Evolutionary conservation across 2,888 invertebrate species (phyloP).

Genomic region (Orthonevra nobilis): DNA sequence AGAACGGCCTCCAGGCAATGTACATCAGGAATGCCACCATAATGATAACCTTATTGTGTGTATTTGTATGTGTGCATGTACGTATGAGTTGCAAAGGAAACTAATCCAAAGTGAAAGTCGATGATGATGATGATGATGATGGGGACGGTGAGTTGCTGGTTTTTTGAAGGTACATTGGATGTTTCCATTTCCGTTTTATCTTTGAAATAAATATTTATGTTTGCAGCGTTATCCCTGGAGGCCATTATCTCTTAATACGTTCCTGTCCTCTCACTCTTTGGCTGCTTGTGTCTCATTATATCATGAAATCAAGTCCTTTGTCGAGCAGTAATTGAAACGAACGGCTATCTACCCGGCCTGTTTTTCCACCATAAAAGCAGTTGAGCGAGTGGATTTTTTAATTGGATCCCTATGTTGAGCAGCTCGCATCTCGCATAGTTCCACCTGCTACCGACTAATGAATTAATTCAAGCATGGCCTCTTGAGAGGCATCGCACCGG

Average conservation of each 20-base stretch:
- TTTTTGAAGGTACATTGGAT: conserved; percentile 47
- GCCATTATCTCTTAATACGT: conserved; percentile 63
- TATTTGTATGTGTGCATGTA: conserved; percentile 9
- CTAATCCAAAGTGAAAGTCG: conserved; percentile 72
- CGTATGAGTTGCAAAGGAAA: conserved; percentile 15
- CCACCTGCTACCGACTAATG: conserved; percentile 58
- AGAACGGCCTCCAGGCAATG: no score
- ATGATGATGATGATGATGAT: conserved; percentile 48
- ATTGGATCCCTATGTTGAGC: conserved; percentile 62
- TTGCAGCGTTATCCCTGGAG: conserved; percentile 54
- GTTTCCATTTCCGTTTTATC: conserved; percentile 64
- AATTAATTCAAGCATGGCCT: conserved; percentile 56
- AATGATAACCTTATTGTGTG: conserved; percentile 38
- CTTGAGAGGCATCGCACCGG: conserved; percentile 41
- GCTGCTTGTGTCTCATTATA: conserved; percentile 60
- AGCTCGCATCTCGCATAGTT: background rate
- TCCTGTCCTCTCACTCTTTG: conserved; percentile 1
- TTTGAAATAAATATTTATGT: conserved; percentile 67
- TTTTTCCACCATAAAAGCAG: no score
- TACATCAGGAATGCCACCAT: conserved; percentile 42
- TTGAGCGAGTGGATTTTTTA: conserved; percentile 37
- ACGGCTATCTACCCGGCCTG: conserved; percentile 8
- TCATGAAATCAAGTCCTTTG: conserved; percentile 66
- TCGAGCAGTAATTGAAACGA: conserved; percentile 65
- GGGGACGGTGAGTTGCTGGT: conserved; percentile 20